A percentile compares a stretch with the other conserved stretches of the same genome.
Evolutionary conservation across 2,888 invertebrate genomes (phyloP).

Genomic region (Lochmaea crataegi): DNA sequence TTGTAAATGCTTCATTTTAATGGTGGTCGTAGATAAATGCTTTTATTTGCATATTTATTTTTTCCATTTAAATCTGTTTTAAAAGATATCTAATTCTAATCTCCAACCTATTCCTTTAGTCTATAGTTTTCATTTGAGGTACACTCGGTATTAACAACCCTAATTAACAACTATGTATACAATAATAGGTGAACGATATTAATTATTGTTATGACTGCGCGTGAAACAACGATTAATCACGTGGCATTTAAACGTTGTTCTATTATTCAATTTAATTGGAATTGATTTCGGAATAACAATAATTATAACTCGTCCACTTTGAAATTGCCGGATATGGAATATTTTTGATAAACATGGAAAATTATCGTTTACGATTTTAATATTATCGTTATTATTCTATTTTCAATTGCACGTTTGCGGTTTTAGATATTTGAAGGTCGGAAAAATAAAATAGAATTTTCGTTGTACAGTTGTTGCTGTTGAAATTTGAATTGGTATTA

Average conservation of each 20-base stretch:
- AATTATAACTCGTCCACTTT: neutral
- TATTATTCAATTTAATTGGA: neutral
- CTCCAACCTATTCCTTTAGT: neutral
- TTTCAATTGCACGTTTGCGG: slow-evolving; percentile 2
- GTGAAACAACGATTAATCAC: slow-evolving; percentile 5
- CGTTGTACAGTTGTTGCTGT: no score
- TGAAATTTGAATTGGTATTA: no score
- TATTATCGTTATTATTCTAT: neutral
- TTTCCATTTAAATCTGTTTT: no score
- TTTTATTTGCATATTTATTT: no score
- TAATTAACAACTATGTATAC: neutral
- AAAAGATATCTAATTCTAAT: no score
- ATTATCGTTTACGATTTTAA: neutral
- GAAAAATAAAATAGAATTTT: neutral
- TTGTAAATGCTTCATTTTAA: no score
- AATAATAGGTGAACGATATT: neutral
- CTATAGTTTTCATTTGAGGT: neutral
- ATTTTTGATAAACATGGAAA: neutral
- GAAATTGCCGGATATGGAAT: neutral
- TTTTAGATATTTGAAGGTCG: neutral
- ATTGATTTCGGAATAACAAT: slow-evolving; percentile 3
- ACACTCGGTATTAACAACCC: neutral
- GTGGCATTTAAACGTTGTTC: neutral
- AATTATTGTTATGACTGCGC: slow-evolving; percentile 1
- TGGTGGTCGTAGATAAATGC: no score